Percentiles rank a stretch among this genome's conserved stretches.
Evolutionary conservation across 2,888 invertebrate species (phyloP).

Genomic region (Caenorhabditis afra): DNA sequence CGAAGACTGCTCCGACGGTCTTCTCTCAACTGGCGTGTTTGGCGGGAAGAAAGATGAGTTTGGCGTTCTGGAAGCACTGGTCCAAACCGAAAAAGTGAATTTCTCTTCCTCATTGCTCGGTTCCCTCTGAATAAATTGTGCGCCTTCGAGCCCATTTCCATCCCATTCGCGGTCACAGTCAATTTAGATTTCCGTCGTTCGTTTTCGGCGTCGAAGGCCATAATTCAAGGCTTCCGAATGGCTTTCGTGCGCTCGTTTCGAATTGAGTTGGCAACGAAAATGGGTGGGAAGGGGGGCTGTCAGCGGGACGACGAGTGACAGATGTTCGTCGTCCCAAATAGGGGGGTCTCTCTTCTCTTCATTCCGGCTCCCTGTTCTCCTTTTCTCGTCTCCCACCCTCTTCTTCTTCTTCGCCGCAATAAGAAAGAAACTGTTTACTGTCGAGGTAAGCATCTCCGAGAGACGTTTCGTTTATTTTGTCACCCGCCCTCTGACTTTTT

Average conservation of each 20-base stretch:
- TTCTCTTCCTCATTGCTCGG: not conserved
- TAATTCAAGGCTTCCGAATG: constrained; percentile 35
- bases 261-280: constrained; percentile 37
- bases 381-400: constrained; percentile 20
- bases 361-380: no score
- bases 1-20: not conserved
- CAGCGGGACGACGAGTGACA: constrained; percentile 45
- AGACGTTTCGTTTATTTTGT: constrained; percentile 39
- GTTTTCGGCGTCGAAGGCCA: constrained; percentile 7
- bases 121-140: constrained; percentile 6
- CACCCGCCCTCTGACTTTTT: constrained; percentile 23
- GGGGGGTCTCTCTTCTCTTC: no score
- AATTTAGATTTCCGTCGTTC: constrained; percentile 8
- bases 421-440: constrained; percentile 16
- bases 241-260: constrained; percentile 35
- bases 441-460: constrained; percentile 13
- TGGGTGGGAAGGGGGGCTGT: constrained; percentile 11
- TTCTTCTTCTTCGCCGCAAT: not conserved
- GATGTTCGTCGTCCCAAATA: constrained; percentile 44
- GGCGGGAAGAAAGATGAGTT: constrained; percentile 30
- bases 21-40: constrained; percentile 37
- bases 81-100: constrained; percentile 25
- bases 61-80: constrained; percentile 48
- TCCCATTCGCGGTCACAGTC: constrained; percentile 10
- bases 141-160: not conserved